Conservation (phyloP, 2,113 vertebrate genomes). For the Piprites chloris region DNA sequence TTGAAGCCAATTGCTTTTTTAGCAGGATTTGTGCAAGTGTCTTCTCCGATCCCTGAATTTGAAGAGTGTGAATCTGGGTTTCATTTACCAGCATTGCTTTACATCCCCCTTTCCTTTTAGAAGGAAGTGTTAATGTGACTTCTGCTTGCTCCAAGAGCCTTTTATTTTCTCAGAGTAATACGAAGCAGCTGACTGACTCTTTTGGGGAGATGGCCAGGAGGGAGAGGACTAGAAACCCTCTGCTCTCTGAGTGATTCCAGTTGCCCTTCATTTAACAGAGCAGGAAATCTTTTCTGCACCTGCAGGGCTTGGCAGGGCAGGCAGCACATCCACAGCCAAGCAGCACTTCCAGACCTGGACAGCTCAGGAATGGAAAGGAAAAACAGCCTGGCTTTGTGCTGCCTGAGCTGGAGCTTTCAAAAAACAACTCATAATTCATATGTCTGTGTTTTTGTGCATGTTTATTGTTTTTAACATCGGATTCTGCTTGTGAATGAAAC, state of each 20-base stretch:
- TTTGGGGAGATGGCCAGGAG: background rate
- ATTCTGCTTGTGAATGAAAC: background rate
- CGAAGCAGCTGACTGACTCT: slow-evolving; percentile 17
- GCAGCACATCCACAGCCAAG: background rate
- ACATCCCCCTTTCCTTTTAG: background rate
- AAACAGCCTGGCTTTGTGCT: background rate
- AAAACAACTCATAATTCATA: accelerated
- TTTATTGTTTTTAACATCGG: background rate
- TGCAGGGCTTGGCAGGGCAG: background rate
- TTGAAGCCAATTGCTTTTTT: background rate
- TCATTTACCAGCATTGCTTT: background rate
- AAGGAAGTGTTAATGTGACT: slow-evolving; percentile 16
- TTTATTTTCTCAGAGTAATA: background rate
- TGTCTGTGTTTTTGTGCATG: accelerated
- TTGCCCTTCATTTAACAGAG: accelerated
- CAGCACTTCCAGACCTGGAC: slow-evolving; percentile 8
- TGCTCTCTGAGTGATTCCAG: background rate
- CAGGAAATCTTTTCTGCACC: background rate
- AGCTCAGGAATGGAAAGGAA: background rate
- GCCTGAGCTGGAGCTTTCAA: background rate
- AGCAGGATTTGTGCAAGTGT: background rate
- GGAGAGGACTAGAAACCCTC: background rate
- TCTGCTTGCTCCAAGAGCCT: background rate
- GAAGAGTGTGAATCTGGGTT: slow-evolving; percentile 12
- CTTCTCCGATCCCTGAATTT: background rate